Evolutionary conservation across 2,888 invertebrate genomes (phyloP).

Genomic region (Calliphora vomitoria): DNA sequence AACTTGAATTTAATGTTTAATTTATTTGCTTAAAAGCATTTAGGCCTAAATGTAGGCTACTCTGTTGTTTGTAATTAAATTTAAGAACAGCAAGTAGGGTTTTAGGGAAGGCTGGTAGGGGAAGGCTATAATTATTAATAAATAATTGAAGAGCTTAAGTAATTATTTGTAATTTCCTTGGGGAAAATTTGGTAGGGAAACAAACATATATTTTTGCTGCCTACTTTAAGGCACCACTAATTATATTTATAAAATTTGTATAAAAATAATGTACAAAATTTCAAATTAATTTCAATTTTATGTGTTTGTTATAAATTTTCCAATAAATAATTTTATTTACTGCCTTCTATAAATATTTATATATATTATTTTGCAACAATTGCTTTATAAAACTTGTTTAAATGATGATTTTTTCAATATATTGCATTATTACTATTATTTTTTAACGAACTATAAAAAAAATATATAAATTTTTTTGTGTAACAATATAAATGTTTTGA

Average conservation of each 20-base stretch:
- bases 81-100: neutral
- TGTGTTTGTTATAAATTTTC: neutral
- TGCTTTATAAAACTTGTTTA: neutral
- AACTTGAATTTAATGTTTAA: neutral
- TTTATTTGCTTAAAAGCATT: neutral
- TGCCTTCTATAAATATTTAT: neutral
- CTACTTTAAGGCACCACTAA: no score
- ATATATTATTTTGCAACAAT: constrained; percentile 12
- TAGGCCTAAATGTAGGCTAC: neutral
- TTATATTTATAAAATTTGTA: no score
- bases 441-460: constrained; percentile 1
- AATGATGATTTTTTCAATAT: neutral
- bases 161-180: neutral
- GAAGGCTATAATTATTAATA: neutral
- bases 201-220: neutral
- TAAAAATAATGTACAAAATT: neutral
- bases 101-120: no score
- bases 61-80: neutral
- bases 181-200: neutral
- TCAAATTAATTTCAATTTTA: constrained; percentile 2
- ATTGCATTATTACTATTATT: neutral
- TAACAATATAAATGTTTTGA: constrained; percentile 27
- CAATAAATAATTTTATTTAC: constrained; percentile 15
- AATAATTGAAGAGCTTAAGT: constrained; percentile 15
- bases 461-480: constrained; percentile 14